Base-by-base conservation (phyloP, 1,140 invertebrate genomes). In the Ooceraea biroi region DNA sequence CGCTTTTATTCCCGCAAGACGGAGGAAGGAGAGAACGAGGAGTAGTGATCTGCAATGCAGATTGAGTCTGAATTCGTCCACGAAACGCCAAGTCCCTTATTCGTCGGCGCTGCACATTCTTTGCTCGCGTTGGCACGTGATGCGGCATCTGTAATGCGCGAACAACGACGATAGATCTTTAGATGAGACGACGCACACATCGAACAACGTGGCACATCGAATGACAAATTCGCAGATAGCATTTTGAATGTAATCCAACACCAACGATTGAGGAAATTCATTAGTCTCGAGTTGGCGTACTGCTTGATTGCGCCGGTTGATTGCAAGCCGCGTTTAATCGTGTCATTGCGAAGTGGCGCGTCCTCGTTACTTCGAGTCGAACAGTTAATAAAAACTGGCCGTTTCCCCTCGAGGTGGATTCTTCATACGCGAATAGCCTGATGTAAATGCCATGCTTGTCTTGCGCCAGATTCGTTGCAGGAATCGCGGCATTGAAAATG, bases 31-130 rank as follows among this genome's bases (percentile, higher is more conserved):
- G 48, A 48, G 57, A 58, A 22, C 17, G 63, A 46, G 69, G 83
- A 69, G 68, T 76, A 14, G 91, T 93, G 91, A 94, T 94, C 92
- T 93, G 94, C 92, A 94, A 93, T 94, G 93, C 93, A 94, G 91
- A 94, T 94, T 86, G 85, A 7, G 19, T 68, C 82, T 80, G 78
- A 90, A 92, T 91, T 91, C 88, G 74, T 82, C 84, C 74, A 85
- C 74, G 66, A 83, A 80, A 86, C 72, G 66, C 44, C 30, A 36
- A 46, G 58, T 80, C 48, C 82, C 76, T 78, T 68, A 61, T 86
- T 80, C 57, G 44, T 19, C 80, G 69, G 66, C 36, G 85, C 83
- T 66, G 25, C 71, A 58, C 48, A n/a, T 69, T 44, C 73, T 80
- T 82, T 82, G 61, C 61, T 82, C 71, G 30, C 46, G 27, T 61